Evolutionary conservation across 2,113 vertebrate species (phyloP).

Genomic region (Rhineura floridana): DNA sequence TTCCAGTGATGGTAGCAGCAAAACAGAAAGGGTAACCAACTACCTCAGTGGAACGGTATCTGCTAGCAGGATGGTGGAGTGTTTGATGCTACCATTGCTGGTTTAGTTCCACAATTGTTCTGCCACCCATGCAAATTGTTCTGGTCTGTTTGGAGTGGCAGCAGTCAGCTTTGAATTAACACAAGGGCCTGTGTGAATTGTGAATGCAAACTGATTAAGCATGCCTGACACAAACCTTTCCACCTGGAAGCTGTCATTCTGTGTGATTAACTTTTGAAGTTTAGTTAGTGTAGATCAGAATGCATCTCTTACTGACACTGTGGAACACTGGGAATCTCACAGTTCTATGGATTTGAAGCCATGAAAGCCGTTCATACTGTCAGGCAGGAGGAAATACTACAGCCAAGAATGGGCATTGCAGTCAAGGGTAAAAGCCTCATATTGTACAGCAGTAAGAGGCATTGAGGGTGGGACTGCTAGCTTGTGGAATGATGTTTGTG

Average conservation of each 20-base stretch:
- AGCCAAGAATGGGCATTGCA: neutral
- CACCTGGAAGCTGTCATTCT: neutral
- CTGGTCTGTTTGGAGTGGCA: neutral
- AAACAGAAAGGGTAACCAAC: constrained; percentile 1
- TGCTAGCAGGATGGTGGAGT: neutral
- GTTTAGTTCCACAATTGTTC: neutral
- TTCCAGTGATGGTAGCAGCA: neutral
- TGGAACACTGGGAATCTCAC: neutral
- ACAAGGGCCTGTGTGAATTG: neutral
- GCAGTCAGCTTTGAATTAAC: neutral
- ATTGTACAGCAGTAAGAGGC: neutral
- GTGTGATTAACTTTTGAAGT: neutral
- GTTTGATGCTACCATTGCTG: neutral
- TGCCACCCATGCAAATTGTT: neutral
- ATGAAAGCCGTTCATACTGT: neutral
- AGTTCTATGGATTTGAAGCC: neutral
- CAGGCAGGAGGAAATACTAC: neutral
- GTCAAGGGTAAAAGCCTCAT: neutral
- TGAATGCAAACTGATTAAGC: neutral
- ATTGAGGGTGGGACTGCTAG: neutral
- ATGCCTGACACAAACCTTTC: neutral
- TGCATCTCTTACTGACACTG: neutral
- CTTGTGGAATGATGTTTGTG: neutral
- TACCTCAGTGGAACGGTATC: neutral
- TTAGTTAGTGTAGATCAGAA: neutral